These are phyloP conservation scores for Antechinus flavipes DNA, from an alignment of 2,113 vertebrate species.

Conservation along the genomic window DNA sequence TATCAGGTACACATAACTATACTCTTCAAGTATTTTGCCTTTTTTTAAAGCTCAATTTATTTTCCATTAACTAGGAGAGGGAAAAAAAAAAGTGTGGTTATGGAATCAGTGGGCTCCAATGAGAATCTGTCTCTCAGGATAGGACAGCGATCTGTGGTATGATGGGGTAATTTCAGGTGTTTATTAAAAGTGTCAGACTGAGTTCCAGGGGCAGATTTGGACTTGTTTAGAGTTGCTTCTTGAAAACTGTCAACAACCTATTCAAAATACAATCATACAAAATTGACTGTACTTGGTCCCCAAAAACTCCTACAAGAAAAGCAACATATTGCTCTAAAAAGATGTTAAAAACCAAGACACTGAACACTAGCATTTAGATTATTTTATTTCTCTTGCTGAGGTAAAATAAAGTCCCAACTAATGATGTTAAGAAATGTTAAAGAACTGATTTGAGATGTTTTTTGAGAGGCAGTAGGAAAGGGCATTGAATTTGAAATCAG, in stretches of 20 bases:
- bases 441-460: neutral
- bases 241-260: neutral
- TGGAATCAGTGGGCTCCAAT: neutral
- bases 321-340: neutral
- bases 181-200: neutral
- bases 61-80: conserved; percentile 5
- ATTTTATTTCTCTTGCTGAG: conserved; percentile 80
- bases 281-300: neutral
- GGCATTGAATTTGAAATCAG: neutral
- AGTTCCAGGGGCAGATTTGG: neutral
- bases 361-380: conserved; percentile 72
- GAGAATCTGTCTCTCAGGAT: neutral
- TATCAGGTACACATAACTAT: conserved; percentile 15
- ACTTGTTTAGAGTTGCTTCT: neutral
- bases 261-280: neutral
- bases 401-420: conserved; percentile 66
- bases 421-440: conserved; percentile 37
- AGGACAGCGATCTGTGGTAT: neutral
- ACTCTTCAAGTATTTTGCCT: neutral
- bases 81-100: neutral
- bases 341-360: neutral
- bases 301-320: neutral
- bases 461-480: neutral
- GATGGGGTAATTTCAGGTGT: neutral
- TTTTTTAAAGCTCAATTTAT: conserved; percentile 23